A percentile compares a stretch with the other conserved stretches of the same genome.
These are phyloP conservation scores for Drosophila bipectinata DNA, from an alignment of 1,140 invertebrate species.

Conservation along the genomic window DNA sequence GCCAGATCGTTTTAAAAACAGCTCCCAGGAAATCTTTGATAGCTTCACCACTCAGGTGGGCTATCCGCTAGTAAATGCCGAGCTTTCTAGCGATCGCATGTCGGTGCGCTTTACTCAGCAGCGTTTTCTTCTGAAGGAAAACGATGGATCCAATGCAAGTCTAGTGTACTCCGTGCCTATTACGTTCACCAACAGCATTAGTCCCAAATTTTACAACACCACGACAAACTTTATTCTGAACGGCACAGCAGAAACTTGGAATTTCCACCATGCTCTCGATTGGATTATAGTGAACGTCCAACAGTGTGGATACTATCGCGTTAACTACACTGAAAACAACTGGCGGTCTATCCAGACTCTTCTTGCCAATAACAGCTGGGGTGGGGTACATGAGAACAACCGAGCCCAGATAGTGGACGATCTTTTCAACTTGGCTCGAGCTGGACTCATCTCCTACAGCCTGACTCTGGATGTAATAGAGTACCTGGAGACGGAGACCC, in stretches of 20 bases:
- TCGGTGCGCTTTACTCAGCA: conserved; percentile 81
- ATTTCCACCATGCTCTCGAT: conserved; percentile 27
- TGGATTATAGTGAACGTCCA: conserved; percentile 90
- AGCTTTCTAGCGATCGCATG: conserved; percentile 55
- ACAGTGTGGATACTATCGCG: conserved; percentile 90
- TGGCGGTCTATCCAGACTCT: conserved; percentile 87
- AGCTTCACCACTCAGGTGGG: conserved; percentile 91
- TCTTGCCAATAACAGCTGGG: conserved; percentile 84
- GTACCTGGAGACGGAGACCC: conserved; percentile 87
- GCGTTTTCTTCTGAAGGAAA: conserved; percentile 85
- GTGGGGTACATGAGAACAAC: conserved; percentile 88
- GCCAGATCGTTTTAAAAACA: conserved; percentile 31
- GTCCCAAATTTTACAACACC: conserved; percentile 85
- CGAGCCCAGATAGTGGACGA: conserved; percentile 93
- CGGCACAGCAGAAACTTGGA: not conserved
- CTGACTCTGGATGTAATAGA: conserved; percentile 86
- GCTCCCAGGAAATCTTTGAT: conserved; percentile 85
- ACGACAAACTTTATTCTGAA: conserved; percentile 84
- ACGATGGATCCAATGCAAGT: conserved; percentile 43
- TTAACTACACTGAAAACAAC: conserved; percentile 89
- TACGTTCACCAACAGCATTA: conserved; percentile 85
- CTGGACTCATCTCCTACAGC: conserved; percentile 83
- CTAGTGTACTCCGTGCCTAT: conserved; percentile 87
- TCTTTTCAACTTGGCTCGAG: conserved; percentile 87
- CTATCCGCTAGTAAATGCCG: conserved; percentile 88